Conservation (phyloP, 2,797 vertebrate species). For the Mus minutoides region DNA sequence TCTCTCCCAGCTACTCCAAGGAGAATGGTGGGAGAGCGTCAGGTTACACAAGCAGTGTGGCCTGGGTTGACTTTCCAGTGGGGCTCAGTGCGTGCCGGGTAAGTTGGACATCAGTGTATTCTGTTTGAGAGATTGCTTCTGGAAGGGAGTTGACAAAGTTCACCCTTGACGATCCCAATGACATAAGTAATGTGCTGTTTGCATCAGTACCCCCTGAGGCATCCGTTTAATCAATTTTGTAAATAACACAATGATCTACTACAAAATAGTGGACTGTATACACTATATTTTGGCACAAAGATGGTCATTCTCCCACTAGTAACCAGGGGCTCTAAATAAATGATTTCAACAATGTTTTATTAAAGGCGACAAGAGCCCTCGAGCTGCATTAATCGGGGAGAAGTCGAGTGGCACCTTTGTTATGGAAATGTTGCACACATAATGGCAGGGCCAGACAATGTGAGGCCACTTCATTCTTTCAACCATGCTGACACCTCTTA, state of each 20-base stretch:
- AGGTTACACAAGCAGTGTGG: background rate
- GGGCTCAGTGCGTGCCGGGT: constrained; percentile 11
- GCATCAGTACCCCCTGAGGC: constrained; percentile 89
- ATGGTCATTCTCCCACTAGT: constrained; percentile 92
- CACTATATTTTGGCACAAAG: constrained; percentile 92
- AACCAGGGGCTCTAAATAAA: constrained; percentile 94
- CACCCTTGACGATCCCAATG: constrained; percentile 83
- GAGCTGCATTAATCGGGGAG: constrained; percentile 97
- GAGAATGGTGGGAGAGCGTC: background rate
- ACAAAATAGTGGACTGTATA: constrained; percentile 92
- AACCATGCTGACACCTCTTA: constrained; percentile 98
- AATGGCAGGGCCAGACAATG: constrained; percentile 98
- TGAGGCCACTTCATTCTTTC: constrained; percentile 99
- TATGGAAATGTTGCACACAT: constrained; percentile 99
- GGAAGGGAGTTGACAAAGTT: constrained; percentile 85
- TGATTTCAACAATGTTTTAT: constrained; percentile 99
- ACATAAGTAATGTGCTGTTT: constrained; percentile 87
- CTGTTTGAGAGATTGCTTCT: constrained; percentile 79
- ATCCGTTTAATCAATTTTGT: constrained; percentile 90
- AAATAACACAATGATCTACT: constrained; percentile 92
- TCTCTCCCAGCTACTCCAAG: constrained; percentile 24
- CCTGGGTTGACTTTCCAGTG: background rate
- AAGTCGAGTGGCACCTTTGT: constrained; percentile 99
- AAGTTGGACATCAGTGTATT: constrained; percentile 84
- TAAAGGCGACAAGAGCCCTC: constrained; percentile 95